Base-by-base conservation (phyloP, 1,140 invertebrate genomes). In the Planococcus citri region DNA sequence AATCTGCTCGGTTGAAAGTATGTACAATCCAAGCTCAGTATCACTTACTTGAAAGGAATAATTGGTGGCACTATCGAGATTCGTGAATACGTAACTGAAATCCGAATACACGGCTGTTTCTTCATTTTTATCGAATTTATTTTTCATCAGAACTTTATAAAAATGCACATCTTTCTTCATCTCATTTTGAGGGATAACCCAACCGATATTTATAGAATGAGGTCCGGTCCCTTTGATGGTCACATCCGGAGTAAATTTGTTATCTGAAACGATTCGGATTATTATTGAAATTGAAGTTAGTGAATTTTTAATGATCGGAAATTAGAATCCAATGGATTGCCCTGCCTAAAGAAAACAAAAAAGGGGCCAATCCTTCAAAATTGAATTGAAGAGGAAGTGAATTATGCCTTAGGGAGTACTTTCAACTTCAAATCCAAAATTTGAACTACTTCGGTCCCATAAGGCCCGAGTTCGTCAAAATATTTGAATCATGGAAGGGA, bases 181-280 rank as follows among this genome's bases (percentile, higher is more conserved):
- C 72, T 86, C 80, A 6, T 80, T 75, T 0, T 87, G 83, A 1
- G 89, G 88, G 1, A 82, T 78, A 60, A 81, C 82, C 88, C 89
- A 91, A 0, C 86, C 85, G 70, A 93, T 86, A 0, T 89, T 91
- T 29, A 92, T 88, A 0, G 88, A 89, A 24, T 84, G 85, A 1
- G 85, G 82, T 0, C 88, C 89, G 70, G 86, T 86, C 0, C 89
- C 90, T 71, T 89, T 91, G 0, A 90, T 85, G 27, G 83, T 83
- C 27, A 91, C 85, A 75, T 86, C 86, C 8, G 90, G 90, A 60
- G 89, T 81, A 75, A 91, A 92, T 68, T 84, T 80, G 0, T 89
- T 89, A 82, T 92, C 89, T 81, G 72, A 0, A 77, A 33, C n/a
- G n/a, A 33, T 33, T 33, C 29, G n/a, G n/a, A 77, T n/a, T n/a